Evolutionary conservation across 1,140 invertebrate genomes (phyloP).

Genomic region (Hermetia illucens): DNA sequence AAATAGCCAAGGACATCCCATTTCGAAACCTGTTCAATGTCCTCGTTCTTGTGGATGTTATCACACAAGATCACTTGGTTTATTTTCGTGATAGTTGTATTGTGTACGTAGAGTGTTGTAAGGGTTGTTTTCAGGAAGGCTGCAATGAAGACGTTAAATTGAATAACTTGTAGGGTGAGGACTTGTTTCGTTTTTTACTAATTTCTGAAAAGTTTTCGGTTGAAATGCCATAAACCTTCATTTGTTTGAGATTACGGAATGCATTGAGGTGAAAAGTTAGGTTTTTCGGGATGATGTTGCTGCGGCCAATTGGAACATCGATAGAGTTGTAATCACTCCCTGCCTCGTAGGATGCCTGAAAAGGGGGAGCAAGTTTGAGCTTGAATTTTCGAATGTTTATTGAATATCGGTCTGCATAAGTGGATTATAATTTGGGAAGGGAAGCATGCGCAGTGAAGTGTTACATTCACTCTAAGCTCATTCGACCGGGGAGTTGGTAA

Average conservation of each 20-base stretch:
- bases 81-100: constrained; percentile 43
- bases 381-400: too few relatives aligned
- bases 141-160: constrained; percentile 7
- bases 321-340: constrained; percentile 24
- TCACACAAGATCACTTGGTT: constrained; percentile 65
- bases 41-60: constrained; percentile 44
- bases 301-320: constrained; percentile 42
- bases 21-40: constrained; percentile 36
- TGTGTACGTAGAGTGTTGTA: constrained; percentile 40
- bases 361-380: too few relatives aligned
- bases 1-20: constrained; percentile 53
- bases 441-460: too few relatives aligned
- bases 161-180: constrained; percentile 17
- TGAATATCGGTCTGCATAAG: too few relatives aligned
- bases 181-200: constrained; percentile 27
- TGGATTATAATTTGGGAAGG: too few relatives aligned
- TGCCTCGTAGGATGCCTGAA: too few relatives aligned
- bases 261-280: constrained; percentile 63
- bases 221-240: constrained; percentile 45
- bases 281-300: constrained; percentile 71
- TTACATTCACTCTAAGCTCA: too few relatives aligned
- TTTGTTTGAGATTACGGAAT: constrained; percentile 55
- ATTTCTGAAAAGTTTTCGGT: constrained; percentile 49
- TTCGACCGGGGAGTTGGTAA: too few relatives aligned
- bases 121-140: constrained; percentile 47